These are phyloP conservation scores for Pelvicachromis taeniatus DNA, from an alignment of 2,113 vertebrate species.

Conservation along the genomic window DNA sequence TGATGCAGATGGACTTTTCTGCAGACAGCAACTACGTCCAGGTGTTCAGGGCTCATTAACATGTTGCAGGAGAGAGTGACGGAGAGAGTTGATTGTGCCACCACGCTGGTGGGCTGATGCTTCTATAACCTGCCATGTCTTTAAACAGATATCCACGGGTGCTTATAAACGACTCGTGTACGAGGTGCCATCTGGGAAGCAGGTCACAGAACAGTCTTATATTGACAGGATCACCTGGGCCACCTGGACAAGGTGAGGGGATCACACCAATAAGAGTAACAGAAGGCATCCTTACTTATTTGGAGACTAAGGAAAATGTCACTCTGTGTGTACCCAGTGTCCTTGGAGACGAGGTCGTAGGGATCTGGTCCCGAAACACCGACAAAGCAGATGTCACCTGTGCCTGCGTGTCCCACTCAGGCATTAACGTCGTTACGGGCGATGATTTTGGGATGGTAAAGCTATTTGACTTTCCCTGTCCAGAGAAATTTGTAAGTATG, in stretches of 20 bases:
- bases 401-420: conserved; percentile 96
- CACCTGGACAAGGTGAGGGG: conserved; percentile 91
- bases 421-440: conserved; percentile 92
- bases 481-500: conserved; percentile 96
- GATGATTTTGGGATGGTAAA: conserved; percentile 99
- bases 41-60: conserved; percentile 61
- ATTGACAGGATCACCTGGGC: conserved; percentile 98
- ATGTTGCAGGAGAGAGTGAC: background rate
- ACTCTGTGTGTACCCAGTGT: conserved; percentile 73
- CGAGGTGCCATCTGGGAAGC: conserved; percentile 97
- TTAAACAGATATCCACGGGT: conserved; percentile 88
- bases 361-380: conserved; percentile 95
- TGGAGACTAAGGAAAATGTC: background rate
- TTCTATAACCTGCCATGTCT: background rate
- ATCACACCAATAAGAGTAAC: background rate
- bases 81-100: too few species aligned
- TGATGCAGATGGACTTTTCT: conserved; percentile 96
- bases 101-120: background rate
- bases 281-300: background rate
- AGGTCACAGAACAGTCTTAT: conserved; percentile 84
- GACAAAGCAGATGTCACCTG: conserved; percentile 95
- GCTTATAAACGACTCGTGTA: conserved; percentile 94
- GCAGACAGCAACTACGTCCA: conserved; percentile 88
- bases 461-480: conserved; percentile 96
- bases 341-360: conserved; percentile 92